These are phyloP conservation scores for Aphidoletes aphidimyza DNA, from an alignment of 2,888 invertebrate species.

Conservation along the genomic window DNA sequence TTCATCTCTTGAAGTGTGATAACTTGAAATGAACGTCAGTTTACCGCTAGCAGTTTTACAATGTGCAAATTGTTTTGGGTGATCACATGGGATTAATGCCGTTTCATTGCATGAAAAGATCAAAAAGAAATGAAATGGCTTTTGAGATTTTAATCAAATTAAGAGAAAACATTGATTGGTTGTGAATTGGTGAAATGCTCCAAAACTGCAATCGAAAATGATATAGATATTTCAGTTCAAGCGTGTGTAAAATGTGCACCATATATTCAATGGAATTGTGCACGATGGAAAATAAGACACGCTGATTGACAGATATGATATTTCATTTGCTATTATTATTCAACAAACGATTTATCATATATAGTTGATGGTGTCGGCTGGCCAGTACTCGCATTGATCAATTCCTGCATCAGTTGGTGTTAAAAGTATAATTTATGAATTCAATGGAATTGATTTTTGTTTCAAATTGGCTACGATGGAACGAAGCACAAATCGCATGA, in stretches of 20 bases:
- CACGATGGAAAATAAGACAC: neutral
- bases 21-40: too few relatives aligned
- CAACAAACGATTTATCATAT: neutral
- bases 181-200: neutral
- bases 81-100: too few relatives aligned
- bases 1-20: too few relatives aligned
- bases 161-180: neutral
- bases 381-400: neutral
- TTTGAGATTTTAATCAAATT: conserved; percentile 19
- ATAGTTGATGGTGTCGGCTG: neutral
- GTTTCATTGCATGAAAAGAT: too few relatives aligned
- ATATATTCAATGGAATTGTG: neutral
- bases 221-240: too few relatives aligned
- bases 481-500: too few relatives aligned
- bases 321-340: conserved; percentile 4
- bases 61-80: too few relatives aligned
- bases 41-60: too few relatives aligned
- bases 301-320: conserved; percentile 14
- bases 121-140: neutral
- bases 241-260: too few relatives aligned
- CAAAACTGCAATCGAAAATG: too few relatives aligned
- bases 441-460: neutral
- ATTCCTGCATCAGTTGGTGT: too few relatives aligned
- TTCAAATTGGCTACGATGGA: neutral
- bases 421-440: conserved; percentile 33